A percentile compares a stretch with the other conserved stretches of the same genome.
Conservation (phyloP, 2,113 vertebrate genomes). For the Nothobranchius kuhntae region DNA sequence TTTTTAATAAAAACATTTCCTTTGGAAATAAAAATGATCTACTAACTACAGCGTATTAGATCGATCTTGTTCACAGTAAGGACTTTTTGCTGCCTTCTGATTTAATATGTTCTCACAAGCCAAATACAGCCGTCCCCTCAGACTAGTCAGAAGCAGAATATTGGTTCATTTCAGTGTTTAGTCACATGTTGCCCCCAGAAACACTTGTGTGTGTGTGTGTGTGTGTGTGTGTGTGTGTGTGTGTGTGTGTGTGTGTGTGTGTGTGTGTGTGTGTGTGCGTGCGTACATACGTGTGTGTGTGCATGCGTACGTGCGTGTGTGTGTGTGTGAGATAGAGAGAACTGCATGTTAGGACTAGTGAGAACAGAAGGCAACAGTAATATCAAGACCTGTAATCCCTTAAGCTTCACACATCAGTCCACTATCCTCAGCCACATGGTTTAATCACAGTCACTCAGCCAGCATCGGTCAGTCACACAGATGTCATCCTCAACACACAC, state of each 20-base stretch:
- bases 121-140: no score
- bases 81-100: no score
- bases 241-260: not conserved
- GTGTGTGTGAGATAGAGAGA: not conserved
- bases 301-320: not conserved
- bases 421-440: slow-evolving; percentile 20
- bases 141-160: no score
- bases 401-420: slow-evolving; percentile 57
- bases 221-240: not conserved
- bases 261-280: not conserved
- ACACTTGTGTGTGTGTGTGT: not conserved
- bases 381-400: slow-evolving; percentile 45
- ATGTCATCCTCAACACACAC: slow-evolving; percentile 24
- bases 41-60: no score
- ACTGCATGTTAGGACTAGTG: slow-evolving; percentile 1
- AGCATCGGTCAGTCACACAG: slow-evolving; percentile 43
- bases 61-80: no score
- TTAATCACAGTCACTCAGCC: slow-evolving; percentile 57
- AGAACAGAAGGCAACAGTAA: slow-evolving; percentile 46
- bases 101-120: no score
- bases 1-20: slow-evolving; percentile 3
- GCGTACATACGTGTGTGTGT: not conserved
- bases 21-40: not conserved
- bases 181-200: no score
- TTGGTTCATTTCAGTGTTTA: no score